phyloP scores from a whole-genome alignment of 2,888 invertebrate genomes.

The Allophyes oxyacanthae region DNA sequence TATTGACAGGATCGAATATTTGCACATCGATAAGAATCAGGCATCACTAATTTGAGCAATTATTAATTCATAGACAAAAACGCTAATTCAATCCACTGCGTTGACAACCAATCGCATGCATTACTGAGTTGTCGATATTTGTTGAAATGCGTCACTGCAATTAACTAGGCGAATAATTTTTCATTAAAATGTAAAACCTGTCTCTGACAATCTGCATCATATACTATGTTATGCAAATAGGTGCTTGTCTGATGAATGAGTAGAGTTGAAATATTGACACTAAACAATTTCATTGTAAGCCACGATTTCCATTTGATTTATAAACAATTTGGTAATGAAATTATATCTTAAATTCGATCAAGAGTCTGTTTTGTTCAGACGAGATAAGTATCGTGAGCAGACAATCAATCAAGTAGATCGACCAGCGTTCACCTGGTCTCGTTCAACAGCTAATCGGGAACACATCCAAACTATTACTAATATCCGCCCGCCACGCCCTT shows the following conservation, averaged over 20 bases:
- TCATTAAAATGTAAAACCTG: conserved; percentile 1
- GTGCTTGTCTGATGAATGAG: background rate
- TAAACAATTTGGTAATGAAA: conserved; percentile 60
- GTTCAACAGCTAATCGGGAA: conserved; percentile 65
- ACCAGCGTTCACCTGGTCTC: conserved; percentile 67
- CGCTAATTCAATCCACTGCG: conserved; percentile 42
- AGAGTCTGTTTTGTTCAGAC: conserved; percentile 67
- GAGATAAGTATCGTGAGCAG: conserved; percentile 69
- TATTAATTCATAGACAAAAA: conserved; percentile 70
- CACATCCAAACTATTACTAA: conserved; percentile 67
- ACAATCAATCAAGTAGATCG: conserved; percentile 73
- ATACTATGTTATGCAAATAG: conserved; percentile 18
- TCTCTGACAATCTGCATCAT: conserved; percentile 7
- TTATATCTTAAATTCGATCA: conserved; percentile 72
- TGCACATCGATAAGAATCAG: conserved; percentile 66
- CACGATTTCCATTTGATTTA: conserved; percentile 39
- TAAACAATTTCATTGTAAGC: conserved; percentile 6
- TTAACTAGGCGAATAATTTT: background rate
- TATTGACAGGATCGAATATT: conserved; percentile 64
- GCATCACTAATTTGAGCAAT: conserved; percentile 71
- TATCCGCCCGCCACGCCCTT: conserved; percentile 64
- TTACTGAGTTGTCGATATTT: background rate
- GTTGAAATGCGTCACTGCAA: conserved; percentile 4
- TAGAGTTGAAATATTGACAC: conserved; percentile 1
- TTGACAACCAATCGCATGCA: conserved; percentile 12